Base-by-base conservation (phyloP, 2,888 invertebrate genomes). In the Limenitis camilla region DNA sequence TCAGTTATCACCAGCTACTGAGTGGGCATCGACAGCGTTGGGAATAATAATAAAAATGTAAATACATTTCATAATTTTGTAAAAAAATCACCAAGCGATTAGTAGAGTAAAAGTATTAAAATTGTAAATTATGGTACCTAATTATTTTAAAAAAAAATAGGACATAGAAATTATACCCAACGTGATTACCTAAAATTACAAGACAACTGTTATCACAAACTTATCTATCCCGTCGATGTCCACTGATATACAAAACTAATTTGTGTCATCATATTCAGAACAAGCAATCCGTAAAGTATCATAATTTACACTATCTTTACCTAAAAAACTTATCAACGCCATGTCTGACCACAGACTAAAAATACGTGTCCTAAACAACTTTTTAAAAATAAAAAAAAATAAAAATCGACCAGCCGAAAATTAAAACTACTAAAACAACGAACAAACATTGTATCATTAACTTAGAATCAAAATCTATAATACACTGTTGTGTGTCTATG, bases 381-480 rank as follows among this genome's bases (percentile, higher is more conserved):
- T 53, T 52, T 57, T 61, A 58, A 59, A 52, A 55, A 60, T 58
- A 62, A 63, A 59, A 64, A 58, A 54, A 61, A 62, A 64, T 59
- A 64, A 56, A 55, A 61, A 63, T 62, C 64, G 69, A 68, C 64
- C 68, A 67, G 66, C 65, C 68, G 67, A 63, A 59, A 67, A 65
- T 61, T 68, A 68, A 72, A 71, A 73, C 52, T 78, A 76, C 73
- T 75, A 77, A 77, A 56, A 77, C 74, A 72, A 65, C 69, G 69
- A 72, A 66, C 68, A 76, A 77, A 74, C 67, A 69, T 68, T 61
- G 60, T 58, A 57, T 62, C 59, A 61, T 64, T 71, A 68, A 71
- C 75, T 77, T 78, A 80, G 63, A 55, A 66, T 70, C 74, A 71
- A 69, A 67, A 63, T 70, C 71, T 81, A 81, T 81, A 77, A 67